phyloP scores from a whole-genome alignment of 1,140 invertebrate genomes.

The Cyphomyrmex costatus region DNA sequence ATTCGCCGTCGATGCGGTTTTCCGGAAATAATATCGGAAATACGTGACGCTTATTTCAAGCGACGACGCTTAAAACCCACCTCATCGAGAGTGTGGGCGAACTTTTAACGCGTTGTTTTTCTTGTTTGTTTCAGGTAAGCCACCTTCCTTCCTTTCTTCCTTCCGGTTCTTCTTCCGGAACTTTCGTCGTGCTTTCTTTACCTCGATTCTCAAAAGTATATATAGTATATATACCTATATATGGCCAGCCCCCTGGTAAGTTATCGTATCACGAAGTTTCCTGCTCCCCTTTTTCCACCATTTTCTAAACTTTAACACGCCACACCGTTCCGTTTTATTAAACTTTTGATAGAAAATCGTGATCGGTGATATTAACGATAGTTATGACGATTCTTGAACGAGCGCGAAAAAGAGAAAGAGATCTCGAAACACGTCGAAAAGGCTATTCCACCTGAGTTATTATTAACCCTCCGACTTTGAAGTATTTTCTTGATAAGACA shows the following conservation, averaged over 20 bases:
- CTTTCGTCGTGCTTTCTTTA: conserved; percentile 44
- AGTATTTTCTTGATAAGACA: background rate
- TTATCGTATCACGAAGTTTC: conserved; percentile 63
- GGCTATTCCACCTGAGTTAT: conserved; percentile 22
- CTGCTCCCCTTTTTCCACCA: background rate
- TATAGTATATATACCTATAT: conserved; percentile 24
- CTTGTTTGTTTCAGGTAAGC: conserved; percentile 73
- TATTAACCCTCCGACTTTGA: conserved; percentile 8
- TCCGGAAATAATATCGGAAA: conserved; percentile 64
- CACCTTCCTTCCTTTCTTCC: conserved; percentile 21
- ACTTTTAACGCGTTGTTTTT: conserved; percentile 42
- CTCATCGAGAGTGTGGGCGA: conserved; percentile 45
- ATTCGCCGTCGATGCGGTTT: conserved; percentile 41
- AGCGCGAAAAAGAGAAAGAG: background rate
- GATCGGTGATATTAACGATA: conserved; percentile 61
- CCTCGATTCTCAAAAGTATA: conserved; percentile 31
- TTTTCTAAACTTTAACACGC: conserved; percentile 36
- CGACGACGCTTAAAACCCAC: conserved; percentile 46
- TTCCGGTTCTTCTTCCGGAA: conserved; percentile 50
- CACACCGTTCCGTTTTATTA: conserved; percentile 45
- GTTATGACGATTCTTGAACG: conserved; percentile 45
- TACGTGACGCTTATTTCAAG: conserved; percentile 63
- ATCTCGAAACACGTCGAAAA: background rate
- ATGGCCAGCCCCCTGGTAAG: conserved; percentile 41
- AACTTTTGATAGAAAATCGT: conserved; percentile 64